Evolutionary conservation across 2,888 invertebrate species (phyloP).

Genomic region (Tortrix viridana): DNA sequence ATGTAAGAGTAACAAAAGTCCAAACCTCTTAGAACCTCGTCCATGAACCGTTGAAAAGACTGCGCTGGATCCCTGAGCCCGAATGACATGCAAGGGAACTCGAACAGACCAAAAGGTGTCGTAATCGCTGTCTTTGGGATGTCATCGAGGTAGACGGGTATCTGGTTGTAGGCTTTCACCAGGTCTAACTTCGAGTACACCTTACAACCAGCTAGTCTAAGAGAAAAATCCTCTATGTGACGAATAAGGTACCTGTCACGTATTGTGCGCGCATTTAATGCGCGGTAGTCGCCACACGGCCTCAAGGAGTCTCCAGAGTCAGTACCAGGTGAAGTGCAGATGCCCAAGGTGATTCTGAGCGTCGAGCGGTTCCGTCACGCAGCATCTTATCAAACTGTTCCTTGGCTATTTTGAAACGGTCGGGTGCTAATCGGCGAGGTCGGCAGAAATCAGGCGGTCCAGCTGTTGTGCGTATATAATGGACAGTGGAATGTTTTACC

Average conservation of each 20-base stretch:
- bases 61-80: constrained; percentile 63
- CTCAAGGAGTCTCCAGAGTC: constrained; percentile 51
- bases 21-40: constrained; percentile 41
- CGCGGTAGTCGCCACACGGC: constrained; percentile 58
- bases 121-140: too few relatives aligned
- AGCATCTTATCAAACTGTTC: constrained; percentile 41
- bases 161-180: too few relatives aligned
- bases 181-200: constrained; percentile 38
- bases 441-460: constrained; percentile 42
- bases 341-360: constrained; percentile 49
- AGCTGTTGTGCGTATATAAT: constrained; percentile 43
- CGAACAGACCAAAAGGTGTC: too few relatives aligned
- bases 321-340: constrained; percentile 53
- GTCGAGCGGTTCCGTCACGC: constrained; percentile 39
- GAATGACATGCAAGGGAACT: constrained; percentile 56
- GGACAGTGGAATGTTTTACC: constrained; percentile 40
- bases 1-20: constrained; percentile 49
- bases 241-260: constrained; percentile 52
- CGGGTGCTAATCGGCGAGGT: constrained; percentile 41
- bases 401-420: constrained; percentile 37
- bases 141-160: too few relatives aligned
- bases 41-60: constrained; percentile 59
- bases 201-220: constrained; percentile 36
- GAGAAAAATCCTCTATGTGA: constrained; percentile 39
- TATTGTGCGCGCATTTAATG: constrained; percentile 51